A percentile compares a stretch with the other conserved stretches of the same genome.
Conservation (phyloP, 2,797 vertebrate genomes). For the Myoxocephalus aenaeus region DNA sequence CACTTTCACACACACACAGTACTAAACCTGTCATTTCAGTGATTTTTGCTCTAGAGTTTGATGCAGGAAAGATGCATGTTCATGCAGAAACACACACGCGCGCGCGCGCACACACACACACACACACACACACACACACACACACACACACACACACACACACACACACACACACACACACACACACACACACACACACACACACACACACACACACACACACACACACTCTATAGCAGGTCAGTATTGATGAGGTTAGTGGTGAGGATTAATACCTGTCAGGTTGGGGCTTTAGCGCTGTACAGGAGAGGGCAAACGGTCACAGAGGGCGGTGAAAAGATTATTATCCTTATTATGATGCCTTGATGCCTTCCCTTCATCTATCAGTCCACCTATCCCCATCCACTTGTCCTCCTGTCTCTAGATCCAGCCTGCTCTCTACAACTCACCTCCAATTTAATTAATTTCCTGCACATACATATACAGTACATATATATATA, state of each 20-base stretch:
- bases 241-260: slow-evolving; percentile 68
- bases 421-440: slow-evolving; percentile 47
- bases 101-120: not conserved
- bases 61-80: slow-evolving; percentile 27
- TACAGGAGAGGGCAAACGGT: slow-evolving; percentile 74
- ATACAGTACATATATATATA: slow-evolving; percentile 54
- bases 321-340: slow-evolving; percentile 68
- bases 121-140: slow-evolving; percentile 1
- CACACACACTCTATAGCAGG: slow-evolving; percentile 44
- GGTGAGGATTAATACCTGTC: slow-evolving; percentile 71
- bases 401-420: slow-evolving; percentile 56
- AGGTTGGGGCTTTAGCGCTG: slow-evolving; percentile 56
- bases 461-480: slow-evolving; percentile 56
- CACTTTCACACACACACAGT: slow-evolving; percentile 37
- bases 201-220: not conserved
- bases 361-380: slow-evolving; percentile 56
- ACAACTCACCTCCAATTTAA: slow-evolving; percentile 49
- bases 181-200: not conserved
- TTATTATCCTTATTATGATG: slow-evolving; percentile 74
- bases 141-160: slow-evolving; percentile 5
- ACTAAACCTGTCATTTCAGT: slow-evolving; percentile 41
- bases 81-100: not conserved
- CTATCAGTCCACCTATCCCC: slow-evolving; percentile 58
- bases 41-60: slow-evolving; percentile 16
- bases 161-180: slow-evolving; percentile 4